Conservation (phyloP, 2,888 invertebrate genomes). For the Callosobruchus maculatus region DNA sequence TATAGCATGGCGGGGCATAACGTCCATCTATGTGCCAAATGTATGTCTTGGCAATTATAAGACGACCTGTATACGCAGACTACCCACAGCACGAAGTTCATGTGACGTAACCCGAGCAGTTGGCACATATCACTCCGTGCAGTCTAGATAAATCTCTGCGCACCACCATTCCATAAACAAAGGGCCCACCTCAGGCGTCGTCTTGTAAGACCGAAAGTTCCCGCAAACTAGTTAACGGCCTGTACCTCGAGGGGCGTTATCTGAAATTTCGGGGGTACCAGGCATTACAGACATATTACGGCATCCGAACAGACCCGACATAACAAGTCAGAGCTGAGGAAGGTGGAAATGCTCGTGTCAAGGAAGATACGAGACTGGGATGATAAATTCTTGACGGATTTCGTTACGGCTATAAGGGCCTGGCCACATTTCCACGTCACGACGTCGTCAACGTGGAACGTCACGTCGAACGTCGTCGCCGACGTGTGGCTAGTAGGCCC, state of each 20-base stretch:
- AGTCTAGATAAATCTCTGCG: neutral
- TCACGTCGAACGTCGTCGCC: too few species aligned
- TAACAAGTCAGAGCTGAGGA: neutral
- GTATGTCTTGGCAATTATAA: too few species aligned
- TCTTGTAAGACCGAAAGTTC: neutral
- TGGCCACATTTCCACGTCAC: too few species aligned
- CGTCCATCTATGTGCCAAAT: too few species aligned
- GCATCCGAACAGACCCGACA: neutral
- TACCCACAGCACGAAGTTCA: neutral
- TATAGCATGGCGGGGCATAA: too few species aligned
- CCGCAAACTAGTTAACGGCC: neutral
- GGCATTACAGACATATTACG: neutral
- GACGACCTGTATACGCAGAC: neutral
- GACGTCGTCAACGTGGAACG: too few species aligned
- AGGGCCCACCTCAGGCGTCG: neutral
- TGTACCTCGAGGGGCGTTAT: neutral
- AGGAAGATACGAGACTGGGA: neutral
- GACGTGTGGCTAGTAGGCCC: too few species aligned
- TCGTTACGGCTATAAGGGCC: too few species aligned
- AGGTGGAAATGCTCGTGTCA: neutral
- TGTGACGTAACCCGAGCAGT: neutral
- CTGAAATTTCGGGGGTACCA: neutral
- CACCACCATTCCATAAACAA: neutral
- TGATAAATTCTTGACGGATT: neutral
- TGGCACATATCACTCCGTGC: neutral